phyloP scores from a whole-genome alignment of 2,888 invertebrate genomes.

The Drosophila planitibia region DNA sequence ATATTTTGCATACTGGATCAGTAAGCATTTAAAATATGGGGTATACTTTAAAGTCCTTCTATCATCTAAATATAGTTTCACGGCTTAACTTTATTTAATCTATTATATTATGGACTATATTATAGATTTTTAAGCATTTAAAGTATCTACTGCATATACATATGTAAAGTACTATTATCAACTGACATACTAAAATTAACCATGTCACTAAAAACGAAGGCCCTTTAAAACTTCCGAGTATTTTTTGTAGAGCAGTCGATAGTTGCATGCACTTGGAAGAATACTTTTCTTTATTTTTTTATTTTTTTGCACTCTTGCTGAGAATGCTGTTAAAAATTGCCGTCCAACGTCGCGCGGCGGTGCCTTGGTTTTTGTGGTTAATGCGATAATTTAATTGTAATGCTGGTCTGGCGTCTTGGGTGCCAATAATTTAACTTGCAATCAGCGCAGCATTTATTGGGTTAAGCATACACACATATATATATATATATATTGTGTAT shows the following conservation, averaged over 20 bases:
- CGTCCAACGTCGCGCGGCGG: slow-evolving; percentile 14
- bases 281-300: background rate
- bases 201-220: background rate
- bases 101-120: background rate
- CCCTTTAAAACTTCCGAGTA: background rate
- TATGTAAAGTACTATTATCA: background rate
- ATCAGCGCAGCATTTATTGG: slow-evolving; percentile 76
- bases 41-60: background rate
- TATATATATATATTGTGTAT: background rate
- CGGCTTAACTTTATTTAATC: background rate
- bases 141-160: background rate
- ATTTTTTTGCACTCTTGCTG: slow-evolving; percentile 26
- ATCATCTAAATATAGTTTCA: background rate
- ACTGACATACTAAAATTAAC: background rate
- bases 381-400: slow-evolving; percentile 82
- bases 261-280: background rate
- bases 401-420: slow-evolving; percentile 68
- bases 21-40: background rate
- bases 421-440: slow-evolving; percentile 78
- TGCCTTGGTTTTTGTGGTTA: slow-evolving; percentile 68
- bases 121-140: background rate
- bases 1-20: background rate
- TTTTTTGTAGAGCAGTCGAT: slow-evolving; percentile 1
- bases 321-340: slow-evolving; percentile 34
- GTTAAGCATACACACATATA: slow-evolving; percentile 59